Base-by-base conservation (phyloP, 2,888 invertebrate genomes). In the Rhamnusium bicolor region DNA sequence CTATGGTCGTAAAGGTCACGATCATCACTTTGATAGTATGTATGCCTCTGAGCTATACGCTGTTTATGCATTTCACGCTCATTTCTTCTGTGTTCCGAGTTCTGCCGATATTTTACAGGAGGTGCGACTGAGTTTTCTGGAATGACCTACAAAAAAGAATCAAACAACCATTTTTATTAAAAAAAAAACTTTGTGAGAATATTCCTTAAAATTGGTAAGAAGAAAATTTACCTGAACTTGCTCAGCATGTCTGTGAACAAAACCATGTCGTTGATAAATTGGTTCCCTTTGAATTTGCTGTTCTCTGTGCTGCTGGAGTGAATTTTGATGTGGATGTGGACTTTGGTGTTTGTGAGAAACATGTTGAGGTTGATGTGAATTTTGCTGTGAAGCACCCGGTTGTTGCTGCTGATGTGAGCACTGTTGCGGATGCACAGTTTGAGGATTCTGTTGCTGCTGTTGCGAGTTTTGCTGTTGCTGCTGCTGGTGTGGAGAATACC, bases 1-100 rank as follows among this genome's bases (percentile, higher is more conserved):
- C 87, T 86, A 75, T 88, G 86, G 73, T 90, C 89, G 76, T 90
- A 89, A 65, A 87, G 83, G 79, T 91, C 90, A 69, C 89, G 84
- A 53, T 91, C 91, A 51, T 92, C 91, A 2, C 89, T 85, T 1
- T 91, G 91, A 82, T 92, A 92, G 69, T 90, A 90, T 0, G 91
- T 90, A 69, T 91, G 90, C 60, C 92, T 85, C 81, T 91, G 90
- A 16, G 89, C 89, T 83, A 92, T 90, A 53, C 90, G 86, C 49
- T 90, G 89, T 53, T 90, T 89, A 81, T 92, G 91, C 79, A 92
- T 91, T 4, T 85, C 83, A 73, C 86, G 84, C 51, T 87, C 80
- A 56, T 85, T 84, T 18, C 82, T 74, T 72, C 84, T 77, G 14
- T 84, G 84, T 47, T 86, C 86, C 1, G 80, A 78, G 71, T 83